Evolutionary conservation across 2,888 invertebrate genomes (phyloP).

Genomic region (Zeuzera pyrina): DNA sequence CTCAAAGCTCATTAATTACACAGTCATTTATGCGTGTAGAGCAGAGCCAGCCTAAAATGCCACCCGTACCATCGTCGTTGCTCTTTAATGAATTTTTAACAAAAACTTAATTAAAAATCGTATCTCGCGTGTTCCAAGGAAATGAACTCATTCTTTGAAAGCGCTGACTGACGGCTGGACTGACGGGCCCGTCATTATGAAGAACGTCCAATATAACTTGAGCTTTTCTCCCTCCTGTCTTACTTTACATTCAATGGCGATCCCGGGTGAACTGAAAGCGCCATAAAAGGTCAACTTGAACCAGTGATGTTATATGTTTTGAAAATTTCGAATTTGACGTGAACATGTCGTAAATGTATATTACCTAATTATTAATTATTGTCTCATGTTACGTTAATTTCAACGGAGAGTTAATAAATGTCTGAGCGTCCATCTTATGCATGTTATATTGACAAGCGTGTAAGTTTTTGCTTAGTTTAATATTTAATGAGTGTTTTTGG

Average conservation of each 20-base stretch:
- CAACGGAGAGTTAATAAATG: constrained; percentile 30
- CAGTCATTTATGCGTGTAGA: constrained; percentile 58
- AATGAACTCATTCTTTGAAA: constrained; percentile 70
- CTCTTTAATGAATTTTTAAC: constrained; percentile 69
- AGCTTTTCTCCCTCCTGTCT: constrained; percentile 29
- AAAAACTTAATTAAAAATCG: constrained; percentile 73
- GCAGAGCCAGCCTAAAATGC: constrained; percentile 32
- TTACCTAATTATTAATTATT: constrained; percentile 57
- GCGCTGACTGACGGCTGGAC: constrained; percentile 61
- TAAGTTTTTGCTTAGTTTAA: constrained; percentile 7
- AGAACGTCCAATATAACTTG: constrained; percentile 37
- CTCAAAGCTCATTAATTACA: constrained; percentile 59
- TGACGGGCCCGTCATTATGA: constrained; percentile 62
- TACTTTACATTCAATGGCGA: constrained; percentile 1
- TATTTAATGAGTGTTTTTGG: background rate
- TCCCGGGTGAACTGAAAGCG: constrained; percentile 18
- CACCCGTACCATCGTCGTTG: constrained; percentile 45
- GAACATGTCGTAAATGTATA: constrained; percentile 51
- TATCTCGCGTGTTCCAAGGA: constrained; percentile 69
- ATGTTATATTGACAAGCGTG: constrained; percentile 20
- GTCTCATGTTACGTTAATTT: constrained; percentile 34
- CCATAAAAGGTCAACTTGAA: constrained; percentile 38
- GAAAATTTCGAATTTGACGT: constrained; percentile 52
- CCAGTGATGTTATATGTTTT: constrained; percentile 49
- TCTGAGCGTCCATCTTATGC: constrained; percentile 22